These are phyloP conservation scores for Hoplostethus atlanticus DNA, from an alignment of 2,797 vertebrate species.

Conservation along the genomic window DNA sequence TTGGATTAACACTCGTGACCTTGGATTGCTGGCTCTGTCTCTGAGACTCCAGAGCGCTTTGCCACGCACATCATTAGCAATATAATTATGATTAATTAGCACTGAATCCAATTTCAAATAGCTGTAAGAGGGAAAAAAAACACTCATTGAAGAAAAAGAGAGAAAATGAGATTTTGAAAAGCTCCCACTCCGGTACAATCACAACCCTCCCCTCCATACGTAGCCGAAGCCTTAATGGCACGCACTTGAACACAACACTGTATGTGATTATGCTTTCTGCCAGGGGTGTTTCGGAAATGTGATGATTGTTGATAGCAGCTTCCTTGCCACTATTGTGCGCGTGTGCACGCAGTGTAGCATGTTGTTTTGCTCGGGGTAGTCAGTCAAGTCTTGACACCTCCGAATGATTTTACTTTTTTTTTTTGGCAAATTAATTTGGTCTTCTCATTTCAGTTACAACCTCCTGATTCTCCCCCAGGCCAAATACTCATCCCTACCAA, in stretches of 20 bases:
- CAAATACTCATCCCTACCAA: conserved; percentile 44
- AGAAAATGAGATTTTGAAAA: conserved; percentile 60
- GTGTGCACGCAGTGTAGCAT: conserved; percentile 11
- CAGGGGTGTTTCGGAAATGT: conserved; percentile 61
- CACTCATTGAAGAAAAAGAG: conserved; percentile 47
- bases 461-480: conserved; percentile 41
- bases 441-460: conserved; percentile 56
- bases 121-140: conserved; percentile 61
- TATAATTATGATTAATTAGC: conserved; percentile 86
- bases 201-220: conserved; percentile 55
- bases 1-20: conserved; percentile 76
- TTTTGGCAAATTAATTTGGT: conserved; percentile 58
- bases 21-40: conserved; percentile 71
- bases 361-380: conserved; percentile 35
- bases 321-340: conserved; percentile 26
- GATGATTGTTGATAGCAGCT: conserved; percentile 55
- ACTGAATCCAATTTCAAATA: conserved; percentile 77
- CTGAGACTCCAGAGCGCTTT: conserved; percentile 63
- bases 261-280: conserved; percentile 61
- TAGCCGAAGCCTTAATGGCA: conserved; percentile 51
- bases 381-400: conserved; percentile 38
- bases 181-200: conserved; percentile 64
- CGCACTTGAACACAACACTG: conserved; percentile 60
- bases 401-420: conserved; percentile 50
- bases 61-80: conserved; percentile 77